Evolutionary conservation across 2,797 vertebrate species (phyloP).

Genomic region (Lepilemur septentrionalis): DNA sequence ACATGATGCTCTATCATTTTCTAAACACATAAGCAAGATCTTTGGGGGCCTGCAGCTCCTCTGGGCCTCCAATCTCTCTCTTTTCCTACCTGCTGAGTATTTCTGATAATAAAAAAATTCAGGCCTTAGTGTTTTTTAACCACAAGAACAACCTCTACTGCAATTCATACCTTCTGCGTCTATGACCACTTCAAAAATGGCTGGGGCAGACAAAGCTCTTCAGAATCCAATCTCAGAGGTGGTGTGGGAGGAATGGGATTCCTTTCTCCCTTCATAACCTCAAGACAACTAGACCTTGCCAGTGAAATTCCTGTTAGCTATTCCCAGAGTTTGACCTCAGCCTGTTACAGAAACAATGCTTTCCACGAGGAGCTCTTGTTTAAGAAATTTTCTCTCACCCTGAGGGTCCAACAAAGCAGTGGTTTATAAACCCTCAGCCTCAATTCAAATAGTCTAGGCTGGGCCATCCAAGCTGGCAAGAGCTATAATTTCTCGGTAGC

Average conservation of each 20-base stretch:
- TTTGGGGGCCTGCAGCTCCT: neutral
- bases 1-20: neutral
- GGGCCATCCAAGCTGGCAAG: neutral
- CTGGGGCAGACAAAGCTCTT: conserved; percentile 31
- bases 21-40: neutral
- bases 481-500: neutral
- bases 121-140: neutral
- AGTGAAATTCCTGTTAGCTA: conserved; percentile 48
- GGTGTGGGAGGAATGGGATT: neutral
- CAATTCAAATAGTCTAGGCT: neutral
- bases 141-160: conserved; percentile 39
- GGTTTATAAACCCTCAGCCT: conserved; percentile 20
- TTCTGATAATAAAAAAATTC: neutral
- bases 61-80: neutral
- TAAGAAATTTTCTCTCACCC: conserved; percentile 59
- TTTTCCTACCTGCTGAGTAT: conserved; percentile 2
- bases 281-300: neutral
- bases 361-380: conserved; percentile 50
- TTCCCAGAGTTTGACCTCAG: conserved; percentile 59
- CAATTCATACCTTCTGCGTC: neutral
- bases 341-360: conserved; percentile 53
- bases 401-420: conserved; percentile 17
- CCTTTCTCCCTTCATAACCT: conserved; percentile 49
- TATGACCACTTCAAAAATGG: conserved; percentile 19
- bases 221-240: neutral